These are phyloP conservation scores for Tetragonula carbonaria DNA, from an alignment of 2,888 invertebrate genomes.

Conservation along the genomic window DNA sequence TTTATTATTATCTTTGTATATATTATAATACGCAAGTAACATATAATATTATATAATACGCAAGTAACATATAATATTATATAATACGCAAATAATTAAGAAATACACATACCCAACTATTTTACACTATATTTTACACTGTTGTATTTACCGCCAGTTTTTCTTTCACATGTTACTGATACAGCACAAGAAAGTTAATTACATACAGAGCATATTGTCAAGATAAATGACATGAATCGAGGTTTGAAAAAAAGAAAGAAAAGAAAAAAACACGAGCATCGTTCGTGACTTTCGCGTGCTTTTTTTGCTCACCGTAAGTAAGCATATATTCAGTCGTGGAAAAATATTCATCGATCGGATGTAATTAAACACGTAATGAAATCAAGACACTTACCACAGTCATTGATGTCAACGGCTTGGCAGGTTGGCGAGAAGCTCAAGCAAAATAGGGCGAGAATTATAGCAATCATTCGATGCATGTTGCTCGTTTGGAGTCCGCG, in stretches of 20 bases:
- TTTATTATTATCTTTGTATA: neutral
- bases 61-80: too few species aligned
- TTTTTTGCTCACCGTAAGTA: neutral
- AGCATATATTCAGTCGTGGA: neutral
- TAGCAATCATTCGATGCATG: slow-evolving; percentile 59
- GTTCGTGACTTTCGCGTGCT: neutral
- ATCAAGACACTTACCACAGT: slow-evolving; percentile 46
- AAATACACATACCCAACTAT: neutral
- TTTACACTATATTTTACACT: too few species aligned
- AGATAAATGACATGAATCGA: neutral
- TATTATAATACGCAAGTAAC: neutral
- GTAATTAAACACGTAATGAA: neutral
- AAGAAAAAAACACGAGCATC: neutral
- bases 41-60: too few species aligned
- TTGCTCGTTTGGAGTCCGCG: slow-evolving; percentile 58
- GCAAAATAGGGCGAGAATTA: slow-evolving; percentile 18
- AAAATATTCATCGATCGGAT: neutral
- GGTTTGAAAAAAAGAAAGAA: too few species aligned
- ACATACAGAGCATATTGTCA: neutral
- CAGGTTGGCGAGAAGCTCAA: slow-evolving; percentile 26
- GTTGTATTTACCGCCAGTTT: too few species aligned
- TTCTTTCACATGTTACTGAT: neutral
- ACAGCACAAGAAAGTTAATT: neutral
- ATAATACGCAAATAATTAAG: neutral
- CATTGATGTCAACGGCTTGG: slow-evolving; percentile 35